A percentile compares a stretch with the other conserved stretches of the same genome.
Evolutionary conservation across 2,113 vertebrate species (phyloP).

Genomic region (Barbus barbus): DNA sequence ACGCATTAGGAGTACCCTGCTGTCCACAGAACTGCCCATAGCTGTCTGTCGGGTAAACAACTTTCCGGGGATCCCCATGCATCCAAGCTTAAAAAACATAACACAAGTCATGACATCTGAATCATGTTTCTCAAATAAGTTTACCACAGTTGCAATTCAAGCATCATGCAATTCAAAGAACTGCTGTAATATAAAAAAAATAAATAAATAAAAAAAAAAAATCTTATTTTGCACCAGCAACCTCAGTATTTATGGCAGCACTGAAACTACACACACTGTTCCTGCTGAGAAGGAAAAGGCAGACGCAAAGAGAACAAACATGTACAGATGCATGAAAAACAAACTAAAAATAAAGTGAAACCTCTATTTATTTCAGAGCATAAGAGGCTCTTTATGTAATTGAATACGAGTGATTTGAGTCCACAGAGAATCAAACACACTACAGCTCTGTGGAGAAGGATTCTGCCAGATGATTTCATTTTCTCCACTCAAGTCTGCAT

Average conservation of each 20-base stretch:
- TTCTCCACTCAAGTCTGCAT: neutral
- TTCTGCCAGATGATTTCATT: neutral
- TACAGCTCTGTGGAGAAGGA: neutral
- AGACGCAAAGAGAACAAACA: neutral
- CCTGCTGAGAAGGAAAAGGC: neutral
- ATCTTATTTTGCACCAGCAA: neutral
- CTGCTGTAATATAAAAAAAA: too few species aligned
- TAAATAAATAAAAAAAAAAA: too few species aligned
- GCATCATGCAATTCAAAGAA: neutral
- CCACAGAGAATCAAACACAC: neutral
- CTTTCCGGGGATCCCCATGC: constrained; percentile 91
- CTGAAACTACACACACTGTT: neutral
- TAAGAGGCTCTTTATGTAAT: neutral
- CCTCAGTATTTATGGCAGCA: neutral
- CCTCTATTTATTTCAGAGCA: neutral
- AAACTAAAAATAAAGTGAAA: constrained; percentile 11
- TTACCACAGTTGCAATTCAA: neutral
- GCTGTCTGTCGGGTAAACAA: constrained; percentile 93
- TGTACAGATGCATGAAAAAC: neutral
- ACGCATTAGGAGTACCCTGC: constrained; percentile 87
- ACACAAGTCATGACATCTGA: neutral
- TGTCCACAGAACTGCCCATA: constrained; percentile 93
- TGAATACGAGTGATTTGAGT: neutral
- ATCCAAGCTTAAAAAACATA: constrained; percentile 85
- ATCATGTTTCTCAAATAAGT: neutral